Base-by-base conservation (phyloP, 2,113 vertebrate genomes). In the Marmota monax region DNA sequence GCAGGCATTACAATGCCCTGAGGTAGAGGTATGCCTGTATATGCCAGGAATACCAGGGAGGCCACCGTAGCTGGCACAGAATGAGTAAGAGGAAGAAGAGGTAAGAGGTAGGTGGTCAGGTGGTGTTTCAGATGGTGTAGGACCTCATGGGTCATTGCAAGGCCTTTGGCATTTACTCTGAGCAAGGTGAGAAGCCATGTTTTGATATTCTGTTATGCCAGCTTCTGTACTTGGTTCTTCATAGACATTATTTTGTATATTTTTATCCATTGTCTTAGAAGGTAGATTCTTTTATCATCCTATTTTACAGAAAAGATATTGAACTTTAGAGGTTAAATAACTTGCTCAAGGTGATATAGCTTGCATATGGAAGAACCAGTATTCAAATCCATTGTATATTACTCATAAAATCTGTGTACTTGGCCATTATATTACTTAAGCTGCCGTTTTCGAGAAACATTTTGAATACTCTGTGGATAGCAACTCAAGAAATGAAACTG, bases 311-410 rank as follows among this genome's bases (percentile, higher is more conserved):
- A 82, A 93, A 77, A 86, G 42, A 4, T 84, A 65, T 34, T 9
- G 13, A 95, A 67, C 29, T 92, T 83, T 88, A 82, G 56, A 95
- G 83, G 84, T 42, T 53, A 39, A 94, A 80, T 92, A 69, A 77
- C 11, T 94, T 87, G 48, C 45, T 42, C 6, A 74, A 37, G 48
- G 48, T 48, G 32, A 23, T 92, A 61, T 0, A 87, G 27, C 12
- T 89, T 82, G 27, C 16, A 32, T 78, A 5, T 95, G 51, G 77
- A 84, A 90, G 65, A 84, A 67, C 7, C 7, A 58, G 23, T 45
- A 67, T 91, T 94, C 65, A n/a, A 10, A 79, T 65, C 51, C 22
- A 58, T 22, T 1, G n/a, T 82, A 0, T 95, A 23, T 65, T 82
- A 78, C 25, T 87, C 37, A 37, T 88, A 90, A 84, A 82, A 77